Base-by-base conservation (phyloP, 2,888 invertebrate species). In the Eustalomyia histrio region DNA sequence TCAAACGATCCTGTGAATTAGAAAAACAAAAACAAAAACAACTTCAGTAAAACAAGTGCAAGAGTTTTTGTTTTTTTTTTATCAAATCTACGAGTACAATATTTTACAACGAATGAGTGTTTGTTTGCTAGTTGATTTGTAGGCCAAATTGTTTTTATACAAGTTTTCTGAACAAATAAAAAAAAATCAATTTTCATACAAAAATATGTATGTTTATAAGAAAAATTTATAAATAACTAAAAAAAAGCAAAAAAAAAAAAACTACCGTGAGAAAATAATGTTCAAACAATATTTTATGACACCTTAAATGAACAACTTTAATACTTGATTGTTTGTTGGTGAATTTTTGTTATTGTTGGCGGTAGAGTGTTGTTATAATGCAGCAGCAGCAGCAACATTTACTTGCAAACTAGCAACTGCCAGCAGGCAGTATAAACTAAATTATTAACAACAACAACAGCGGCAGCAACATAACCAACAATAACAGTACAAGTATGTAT, bases 1-100 rank as follows among this genome's bases (percentile, higher is more conserved):
- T 29, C 60, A 65, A 69, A 61, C 81, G 81, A 78, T 81, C 81
- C 81, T 81, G 81, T 78, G 76, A 81, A 78, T 71, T 81, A 74
- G 74, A 76, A 74, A 65, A 55, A 69, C 8, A 55, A 24, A 29
- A 57, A 57, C 18, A 39, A 21, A n/a, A 55, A 72, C 33, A 21
- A 43, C 58, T 69, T 58, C 12, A 72, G 58, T 29, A 76, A 65
- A 81, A 78, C 78, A 81, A 78, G 78, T 78, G 81, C 81, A 81
- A 76, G 61, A 74, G 69, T 69, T 79, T 57, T 69, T 72, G 2
- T 47, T 52, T 43, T n/a, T 16, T 35, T 61, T 39, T 63, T 21
- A 4, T 29, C 3, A 29, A 29, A 29, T 29, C 29, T 29, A 29
- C 29, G 5, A 29, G 29, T 29, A 29, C 29, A 29, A 29, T 7